Conservation (phyloP, 2,113 vertebrate genomes). For the Ciconia stormi region DNA sequence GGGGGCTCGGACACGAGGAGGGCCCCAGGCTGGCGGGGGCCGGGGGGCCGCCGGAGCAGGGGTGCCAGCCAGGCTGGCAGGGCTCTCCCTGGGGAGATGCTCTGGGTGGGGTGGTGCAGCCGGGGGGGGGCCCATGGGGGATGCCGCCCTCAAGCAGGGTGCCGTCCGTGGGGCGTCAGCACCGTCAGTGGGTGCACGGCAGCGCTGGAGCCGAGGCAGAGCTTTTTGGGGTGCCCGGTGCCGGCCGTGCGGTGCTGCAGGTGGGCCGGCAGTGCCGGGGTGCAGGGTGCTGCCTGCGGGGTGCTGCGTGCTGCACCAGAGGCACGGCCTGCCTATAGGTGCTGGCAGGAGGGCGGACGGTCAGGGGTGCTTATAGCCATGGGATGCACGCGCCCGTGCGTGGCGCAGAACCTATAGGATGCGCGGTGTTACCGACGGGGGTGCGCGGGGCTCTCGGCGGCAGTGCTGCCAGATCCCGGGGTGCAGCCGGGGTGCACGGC, state of each 20-base stretch:
- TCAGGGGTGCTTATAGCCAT: neutral
- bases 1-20: rapidly evolving
- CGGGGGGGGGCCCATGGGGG: neutral
- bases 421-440: neutral
- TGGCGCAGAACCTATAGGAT: neutral
- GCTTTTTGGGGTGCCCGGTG: neutral
- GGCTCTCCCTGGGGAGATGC: neutral
- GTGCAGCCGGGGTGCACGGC: neutral
- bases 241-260: neutral
- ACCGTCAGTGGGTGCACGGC: rapidly evolving
- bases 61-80: neutral
- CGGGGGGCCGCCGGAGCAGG: neutral
- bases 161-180: neutral
- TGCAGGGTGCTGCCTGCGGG: too few relatives aligned
- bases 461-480: neutral
- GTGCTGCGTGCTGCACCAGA: too few relatives aligned
- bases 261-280: neutral
- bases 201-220: neutral
- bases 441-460: too few relatives aligned
- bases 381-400: neutral
- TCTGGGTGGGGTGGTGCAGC: neutral
- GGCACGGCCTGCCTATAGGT: neutral
- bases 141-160: neutral
- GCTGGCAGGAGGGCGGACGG: neutral
- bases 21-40: neutral